phyloP scores from a whole-genome alignment of 1,140 invertebrate species.

The Venustaconcha ellipsiformis region DNA sequence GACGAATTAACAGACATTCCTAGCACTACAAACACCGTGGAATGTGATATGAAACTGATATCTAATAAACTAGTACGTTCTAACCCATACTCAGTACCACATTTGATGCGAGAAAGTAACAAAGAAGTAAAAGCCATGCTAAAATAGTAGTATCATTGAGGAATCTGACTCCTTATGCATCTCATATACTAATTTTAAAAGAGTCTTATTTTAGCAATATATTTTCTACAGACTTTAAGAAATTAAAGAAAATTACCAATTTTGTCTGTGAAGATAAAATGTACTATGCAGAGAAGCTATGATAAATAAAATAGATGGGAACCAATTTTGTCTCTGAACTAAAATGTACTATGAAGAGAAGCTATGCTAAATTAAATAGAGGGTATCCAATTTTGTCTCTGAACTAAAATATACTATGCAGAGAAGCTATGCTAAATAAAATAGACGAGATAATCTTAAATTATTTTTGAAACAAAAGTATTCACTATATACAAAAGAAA shows the following conservation, averaged over 20 bases:
- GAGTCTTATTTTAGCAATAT: conserved; percentile 61
- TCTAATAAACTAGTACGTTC: conserved; percentile 11
- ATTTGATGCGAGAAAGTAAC: conserved; percentile 55
- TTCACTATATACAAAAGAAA: no score
- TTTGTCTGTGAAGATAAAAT: conserved; percentile 16
- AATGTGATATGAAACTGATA: conserved; percentile 18
- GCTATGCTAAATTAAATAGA: no score
- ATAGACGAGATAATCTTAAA: no score
- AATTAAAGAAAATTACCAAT: conserved; percentile 28
- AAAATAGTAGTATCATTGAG: not conserved
- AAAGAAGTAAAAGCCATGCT: conserved; percentile 48
- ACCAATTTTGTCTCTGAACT: no score
- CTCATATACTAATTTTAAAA: conserved; percentile 69
- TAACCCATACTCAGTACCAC: conserved; percentile 53
- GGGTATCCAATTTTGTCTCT: conserved; percentile 16
- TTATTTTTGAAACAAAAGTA: no score
- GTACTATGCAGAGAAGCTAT: no score
- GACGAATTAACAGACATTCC: conserved; percentile 27
- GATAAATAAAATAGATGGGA: no score
- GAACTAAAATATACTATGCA: no score
- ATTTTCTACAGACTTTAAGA: conserved; percentile 13
- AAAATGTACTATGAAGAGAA: no score
- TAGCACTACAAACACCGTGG: conserved; percentile 11
- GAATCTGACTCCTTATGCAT: not conserved
- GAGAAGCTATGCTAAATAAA: not conserved